Percentiles rank a stretch among this genome's conserved stretches.
phyloP scores from a whole-genome alignment of 2,113 vertebrate genomes.

The Oophaga pumilio region DNA sequence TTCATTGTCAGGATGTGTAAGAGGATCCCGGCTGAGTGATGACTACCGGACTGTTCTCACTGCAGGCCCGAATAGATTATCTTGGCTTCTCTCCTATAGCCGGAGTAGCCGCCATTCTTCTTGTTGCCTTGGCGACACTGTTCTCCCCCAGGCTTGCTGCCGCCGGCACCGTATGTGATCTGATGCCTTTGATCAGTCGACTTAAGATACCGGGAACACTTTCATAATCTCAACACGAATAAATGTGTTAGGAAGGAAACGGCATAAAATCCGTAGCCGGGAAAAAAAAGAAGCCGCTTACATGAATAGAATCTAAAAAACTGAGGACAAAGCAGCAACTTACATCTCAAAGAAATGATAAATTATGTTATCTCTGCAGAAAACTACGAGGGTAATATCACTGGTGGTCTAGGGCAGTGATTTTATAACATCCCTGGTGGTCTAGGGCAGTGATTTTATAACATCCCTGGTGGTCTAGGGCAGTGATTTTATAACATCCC shows the following conservation, averaged over 20 bases:
- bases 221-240: not conserved
- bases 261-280: not conserved
- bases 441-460: no score
- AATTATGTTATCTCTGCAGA: no score
- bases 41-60: constrained; percentile 19
- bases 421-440: not conserved
- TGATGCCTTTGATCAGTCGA: constrained; percentile 38
- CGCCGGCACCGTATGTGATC: not conserved
- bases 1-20: constrained; percentile 18
- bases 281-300: not conserved
- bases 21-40: not conserved
- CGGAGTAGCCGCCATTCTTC: not conserved
- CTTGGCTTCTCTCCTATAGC: constrained; percentile 19
- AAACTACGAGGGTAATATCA: no score
- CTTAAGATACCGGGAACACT: not conserved
- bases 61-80: constrained; percentile 24
- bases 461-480: no score
- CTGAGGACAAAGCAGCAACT: no score
- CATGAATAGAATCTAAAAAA: not conserved
- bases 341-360: no score
- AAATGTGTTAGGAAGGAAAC: not conserved
- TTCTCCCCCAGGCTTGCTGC: constrained; percentile 2
- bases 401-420: no score
- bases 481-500: no score
- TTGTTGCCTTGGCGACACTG: constrained; percentile 26